These are phyloP conservation scores for Ceratoteleas bidentatus DNA, from an alignment of 1,140 invertebrate species.

Conservation along the genomic window DNA sequence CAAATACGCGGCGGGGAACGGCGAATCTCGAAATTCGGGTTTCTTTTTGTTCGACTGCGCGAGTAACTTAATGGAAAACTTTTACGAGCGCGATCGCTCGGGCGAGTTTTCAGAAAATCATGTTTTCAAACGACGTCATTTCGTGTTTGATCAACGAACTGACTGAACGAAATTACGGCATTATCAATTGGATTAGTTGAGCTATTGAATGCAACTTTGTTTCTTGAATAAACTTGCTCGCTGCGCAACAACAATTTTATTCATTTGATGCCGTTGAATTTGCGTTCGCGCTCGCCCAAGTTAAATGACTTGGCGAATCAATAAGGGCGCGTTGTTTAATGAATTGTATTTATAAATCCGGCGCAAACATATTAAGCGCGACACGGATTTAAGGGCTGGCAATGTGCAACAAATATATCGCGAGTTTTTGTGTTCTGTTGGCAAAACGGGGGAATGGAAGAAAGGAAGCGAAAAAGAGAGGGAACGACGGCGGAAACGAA, in stretches of 20 bases:
- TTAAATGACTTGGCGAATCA: constrained; percentile 46
- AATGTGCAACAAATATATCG: constrained; percentile 8
- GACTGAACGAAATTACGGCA: neutral
- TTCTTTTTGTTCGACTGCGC: too few species aligned
- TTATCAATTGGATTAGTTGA: constrained; percentile 19
- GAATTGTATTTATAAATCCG: constrained; percentile 21
- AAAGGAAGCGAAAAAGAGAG: neutral
- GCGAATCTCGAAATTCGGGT: too few species aligned
- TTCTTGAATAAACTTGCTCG: constrained; percentile 33
- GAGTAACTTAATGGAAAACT: neutral
- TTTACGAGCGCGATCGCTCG: neutral
- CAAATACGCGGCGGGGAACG: too few species aligned
- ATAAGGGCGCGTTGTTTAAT: constrained; percentile 24
- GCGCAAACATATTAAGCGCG: constrained; percentile 9
- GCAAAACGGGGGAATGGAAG: neutral
- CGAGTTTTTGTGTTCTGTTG: neutral
- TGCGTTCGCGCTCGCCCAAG: constrained; percentile 15
- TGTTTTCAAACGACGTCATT: neutral
- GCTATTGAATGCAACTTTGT: constrained; percentile 23
- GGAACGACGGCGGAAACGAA: too few species aligned
- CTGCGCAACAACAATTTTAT: constrained; percentile 31
- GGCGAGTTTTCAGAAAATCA: neutral
- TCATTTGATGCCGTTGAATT: constrained; percentile 31
- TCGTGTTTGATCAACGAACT: neutral
- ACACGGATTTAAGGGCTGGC: neutral